A percentile compares a stretch with the other conserved stretches of the same genome.
Conservation (phyloP, 2,797 vertebrate genomes). For the Epinephelus awoara region DNA sequence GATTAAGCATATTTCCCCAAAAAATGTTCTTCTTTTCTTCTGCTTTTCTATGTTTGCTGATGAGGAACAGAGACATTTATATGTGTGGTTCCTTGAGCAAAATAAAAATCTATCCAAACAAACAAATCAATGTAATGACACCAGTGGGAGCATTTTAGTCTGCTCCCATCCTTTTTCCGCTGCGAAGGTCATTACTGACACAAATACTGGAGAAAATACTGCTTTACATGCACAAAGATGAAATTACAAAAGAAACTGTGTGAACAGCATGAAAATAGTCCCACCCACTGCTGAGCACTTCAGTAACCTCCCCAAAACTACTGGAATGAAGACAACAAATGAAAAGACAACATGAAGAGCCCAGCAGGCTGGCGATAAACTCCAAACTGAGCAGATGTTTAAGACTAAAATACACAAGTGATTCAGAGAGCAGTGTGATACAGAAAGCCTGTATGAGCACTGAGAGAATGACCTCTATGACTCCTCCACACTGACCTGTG, state of each 20-base stretch:
- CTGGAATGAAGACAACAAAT: slow-evolving; percentile 13
- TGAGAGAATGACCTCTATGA: slow-evolving; percentile 2
- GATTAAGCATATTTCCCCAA: not conserved
- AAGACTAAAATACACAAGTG: not conserved
- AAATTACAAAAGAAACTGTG: slow-evolving; percentile 4
- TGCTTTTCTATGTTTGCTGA: slow-evolving; percentile 3
- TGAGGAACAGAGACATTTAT: not conserved
- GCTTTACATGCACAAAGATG: slow-evolving; percentile 7
- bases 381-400: slow-evolving; percentile 36
- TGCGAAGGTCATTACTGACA: slow-evolving; percentile 13
- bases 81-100: not conserved
- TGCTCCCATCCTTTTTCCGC: not conserved
- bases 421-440: slow-evolving; percentile 26
- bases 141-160: slow-evolving; percentile 11
- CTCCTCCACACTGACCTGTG: slow-evolving; percentile 11
- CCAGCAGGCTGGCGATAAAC: slow-evolving; percentile 1
- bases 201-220: not conserved
- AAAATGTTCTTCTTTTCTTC: not conserved
- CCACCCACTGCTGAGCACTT: slow-evolving; percentile 8
- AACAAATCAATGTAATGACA: slow-evolving; percentile 30
- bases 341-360: slow-evolving; percentile 20
- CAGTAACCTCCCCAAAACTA: not conserved
- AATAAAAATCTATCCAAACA: slow-evolving; percentile 20
- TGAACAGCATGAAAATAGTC: slow-evolving; percentile 24
- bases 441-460: not conserved